Percentiles rank a stretch among this genome's conserved stretches.
These are phyloP conservation scores for Alligator mississippiensis DNA, from an alignment of 2,113 vertebrate genomes.

Conservation along the genomic window DNA sequence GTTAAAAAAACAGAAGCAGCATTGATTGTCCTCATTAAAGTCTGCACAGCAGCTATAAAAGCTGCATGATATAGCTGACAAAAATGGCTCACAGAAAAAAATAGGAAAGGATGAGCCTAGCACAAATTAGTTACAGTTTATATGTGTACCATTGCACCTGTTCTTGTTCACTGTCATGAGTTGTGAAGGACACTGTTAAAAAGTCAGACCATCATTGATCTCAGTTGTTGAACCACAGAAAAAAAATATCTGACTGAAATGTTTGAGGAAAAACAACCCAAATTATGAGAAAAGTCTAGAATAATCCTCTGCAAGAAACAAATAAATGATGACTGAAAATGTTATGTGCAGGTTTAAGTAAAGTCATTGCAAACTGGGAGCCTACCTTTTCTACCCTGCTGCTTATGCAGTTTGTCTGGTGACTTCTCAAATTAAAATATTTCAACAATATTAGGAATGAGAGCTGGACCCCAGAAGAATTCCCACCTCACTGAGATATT, in stretches of 20 bases:
- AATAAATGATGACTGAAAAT: neutral
- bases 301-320: neutral
- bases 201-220: neutral
- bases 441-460: too few relatives aligned
- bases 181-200: neutral
- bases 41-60: slow-evolving; percentile 51
- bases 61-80: neutral
- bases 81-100: slow-evolving; percentile 8
- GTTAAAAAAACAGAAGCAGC: slow-evolving; percentile 37
- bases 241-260: neutral
- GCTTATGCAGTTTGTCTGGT: too few relatives aligned
- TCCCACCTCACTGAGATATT: too few relatives aligned
- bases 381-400: too few relatives aligned
- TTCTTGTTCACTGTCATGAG: neutral
- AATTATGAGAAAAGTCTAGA: neutral
- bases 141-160: neutral
- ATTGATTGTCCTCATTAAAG: slow-evolving; percentile 54
- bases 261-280: neutral
- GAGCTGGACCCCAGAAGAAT: too few relatives aligned
- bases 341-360: too few relatives aligned
- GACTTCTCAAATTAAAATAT: too few relatives aligned
- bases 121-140: neutral
- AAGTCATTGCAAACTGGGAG: too few relatives aligned
- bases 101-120: neutral
- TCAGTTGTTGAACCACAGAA: neutral